Conservation (phyloP, 1,140 invertebrate species). For the Vollenhovia emeryi region DNA sequence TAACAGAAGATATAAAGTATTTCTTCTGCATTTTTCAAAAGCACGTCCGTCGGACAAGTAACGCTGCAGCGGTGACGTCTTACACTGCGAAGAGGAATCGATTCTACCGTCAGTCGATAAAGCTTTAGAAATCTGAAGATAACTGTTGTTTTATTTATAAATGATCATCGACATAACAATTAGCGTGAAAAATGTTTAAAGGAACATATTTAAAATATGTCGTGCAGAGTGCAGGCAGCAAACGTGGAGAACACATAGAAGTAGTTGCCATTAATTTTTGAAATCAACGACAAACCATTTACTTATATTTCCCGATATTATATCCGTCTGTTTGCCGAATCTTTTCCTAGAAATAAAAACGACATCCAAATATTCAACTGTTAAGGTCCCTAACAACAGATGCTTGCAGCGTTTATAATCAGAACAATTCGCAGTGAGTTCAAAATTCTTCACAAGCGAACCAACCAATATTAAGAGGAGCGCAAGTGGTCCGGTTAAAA, state of each 20-base stretch:
- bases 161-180: background rate
- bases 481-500: background rate
- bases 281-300: background rate
- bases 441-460: background rate
- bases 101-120: conserved; percentile 64
- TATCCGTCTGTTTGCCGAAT: background rate
- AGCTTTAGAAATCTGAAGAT: conserved; percentile 8
- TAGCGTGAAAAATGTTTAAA: background rate
- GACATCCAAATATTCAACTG: background rate
- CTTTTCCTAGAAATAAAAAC: background rate
- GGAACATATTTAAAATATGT: background rate
- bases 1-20: background rate
- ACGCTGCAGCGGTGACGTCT: conserved; percentile 32
- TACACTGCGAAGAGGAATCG: conserved; percentile 34
- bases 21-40: background rate
- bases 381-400: background rate
- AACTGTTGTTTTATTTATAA: conserved; percentile 7
- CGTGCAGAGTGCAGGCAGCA: background rate
- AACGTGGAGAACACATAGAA: background rate
- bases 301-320: background rate
- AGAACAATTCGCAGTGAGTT: background rate
- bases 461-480: background rate
- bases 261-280: background rate
- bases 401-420: background rate
- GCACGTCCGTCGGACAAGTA: background rate